phyloP scores from a whole-genome alignment of 2,797 vertebrate species.

The Synaphobranchus kaupii region DNA sequence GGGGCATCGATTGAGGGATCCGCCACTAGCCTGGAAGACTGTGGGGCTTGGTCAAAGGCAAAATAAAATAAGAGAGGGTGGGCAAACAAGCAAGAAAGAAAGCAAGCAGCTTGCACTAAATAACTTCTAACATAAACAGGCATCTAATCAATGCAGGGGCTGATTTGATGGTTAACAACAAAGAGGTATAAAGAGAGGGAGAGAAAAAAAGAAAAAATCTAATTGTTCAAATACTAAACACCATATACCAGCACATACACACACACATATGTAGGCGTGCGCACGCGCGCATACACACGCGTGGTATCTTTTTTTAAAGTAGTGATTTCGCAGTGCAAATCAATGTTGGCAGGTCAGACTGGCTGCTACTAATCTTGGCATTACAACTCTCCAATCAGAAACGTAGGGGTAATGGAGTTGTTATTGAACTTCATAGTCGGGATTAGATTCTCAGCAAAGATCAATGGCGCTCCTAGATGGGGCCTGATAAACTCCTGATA shows the following conservation, averaged over 20 bases:
- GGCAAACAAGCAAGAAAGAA: constrained; percentile 73
- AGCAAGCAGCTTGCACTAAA: constrained; percentile 72
- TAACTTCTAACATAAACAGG: constrained; percentile 88
- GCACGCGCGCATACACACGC: constrained; percentile 70
- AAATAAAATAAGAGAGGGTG: constrained; percentile 72
- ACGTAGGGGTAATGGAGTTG: constrained; percentile 96
- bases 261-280: too few relatives aligned
- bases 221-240: constrained; percentile 88
- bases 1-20: constrained; percentile 81
- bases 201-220: constrained; percentile 81
- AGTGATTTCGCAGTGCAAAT: constrained; percentile 98
- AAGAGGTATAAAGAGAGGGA: constrained; percentile 53
- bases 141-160: constrained; percentile 88
- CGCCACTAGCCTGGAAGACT: constrained; percentile 70
- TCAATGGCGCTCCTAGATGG: constrained; percentile 96
- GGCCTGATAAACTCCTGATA: constrained; percentile 97
- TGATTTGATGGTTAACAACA: constrained; percentile 70
- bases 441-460: constrained; percentile 98
- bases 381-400: constrained; percentile 97
- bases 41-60: constrained; percentile 73
- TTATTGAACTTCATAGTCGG: constrained; percentile 99
- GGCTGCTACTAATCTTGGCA: constrained; percentile 97
- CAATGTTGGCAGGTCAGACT: constrained; percentile 98
- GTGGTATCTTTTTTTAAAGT: constrained; percentile 86
- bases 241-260: too few relatives aligned